phyloP scores from a whole-genome alignment of 2,113 vertebrate species.

The Calyptomena viridis region DNA sequence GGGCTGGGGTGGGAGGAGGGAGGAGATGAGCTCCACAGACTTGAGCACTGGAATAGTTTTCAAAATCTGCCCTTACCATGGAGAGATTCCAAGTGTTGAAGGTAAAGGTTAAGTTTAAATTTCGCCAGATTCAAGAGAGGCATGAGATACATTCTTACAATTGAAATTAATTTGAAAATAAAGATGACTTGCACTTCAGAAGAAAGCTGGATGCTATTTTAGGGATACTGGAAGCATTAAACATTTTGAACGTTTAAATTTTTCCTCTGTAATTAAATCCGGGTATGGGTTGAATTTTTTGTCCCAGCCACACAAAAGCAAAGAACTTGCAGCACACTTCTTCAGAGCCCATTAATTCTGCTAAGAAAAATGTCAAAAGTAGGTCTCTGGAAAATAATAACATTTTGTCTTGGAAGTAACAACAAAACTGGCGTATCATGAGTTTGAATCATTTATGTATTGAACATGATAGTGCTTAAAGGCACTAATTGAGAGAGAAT shows the following conservation, averaged over 20 bases:
- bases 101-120: background rate
- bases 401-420: background rate
- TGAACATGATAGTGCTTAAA: background rate
- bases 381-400: constrained; percentile 21
- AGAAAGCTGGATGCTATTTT: background rate
- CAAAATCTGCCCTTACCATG: background rate
- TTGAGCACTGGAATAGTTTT: background rate
- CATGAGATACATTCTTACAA: background rate
- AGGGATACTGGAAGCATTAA: background rate
- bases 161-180: background rate
- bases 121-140: background rate
- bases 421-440: background rate
- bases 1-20: constrained; percentile 67
- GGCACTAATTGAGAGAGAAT: background rate
- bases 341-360: background rate
- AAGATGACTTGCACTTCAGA: background rate
- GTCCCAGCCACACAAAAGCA: background rate
- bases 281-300: background rate
- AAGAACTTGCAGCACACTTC: background rate
- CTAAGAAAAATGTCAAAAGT: background rate
- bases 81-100: constrained; percentile 6
- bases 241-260: background rate
- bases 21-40: background rate
- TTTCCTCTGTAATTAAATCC: background rate
- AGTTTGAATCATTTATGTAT: background rate